Conservation (phyloP, 2,797 vertebrate species). For the Macroramphosus scolopax region DNA sequence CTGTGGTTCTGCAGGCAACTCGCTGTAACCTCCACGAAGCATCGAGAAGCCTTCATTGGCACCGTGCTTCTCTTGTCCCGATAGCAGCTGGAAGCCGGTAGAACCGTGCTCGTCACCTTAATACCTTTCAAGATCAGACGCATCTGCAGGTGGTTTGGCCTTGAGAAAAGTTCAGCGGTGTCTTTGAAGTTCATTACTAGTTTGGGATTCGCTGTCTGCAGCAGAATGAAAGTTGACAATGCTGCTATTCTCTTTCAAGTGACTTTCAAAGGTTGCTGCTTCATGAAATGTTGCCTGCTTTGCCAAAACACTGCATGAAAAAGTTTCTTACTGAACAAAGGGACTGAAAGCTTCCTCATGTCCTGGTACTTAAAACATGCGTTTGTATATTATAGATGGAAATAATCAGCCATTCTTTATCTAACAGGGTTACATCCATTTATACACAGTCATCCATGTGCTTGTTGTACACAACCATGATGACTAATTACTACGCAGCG, state of each 20-base stretch:
- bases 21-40: constrained; percentile 18
- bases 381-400: too few species aligned
- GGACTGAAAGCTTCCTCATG: too few species aligned
- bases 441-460: too few species aligned
- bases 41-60: constrained; percentile 19
- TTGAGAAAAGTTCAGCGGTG: constrained; percentile 1
- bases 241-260: constrained; percentile 1
- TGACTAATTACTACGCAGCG: too few species aligned
- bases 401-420: too few species aligned
- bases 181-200: constrained; percentile 32
- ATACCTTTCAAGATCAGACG: constrained; percentile 24
- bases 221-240: constrained; percentile 23
- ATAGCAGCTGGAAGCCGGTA: constrained; percentile 18
- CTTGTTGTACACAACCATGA: too few species aligned
- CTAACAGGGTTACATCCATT: too few species aligned
- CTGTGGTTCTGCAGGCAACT: neutral
- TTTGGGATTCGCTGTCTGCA: constrained; percentile 23
- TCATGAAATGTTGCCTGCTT: constrained; percentile 8
- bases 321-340: too few species aligned
- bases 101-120: constrained; percentile 5
- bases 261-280: constrained; percentile 7
- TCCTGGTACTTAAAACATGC: neutral
- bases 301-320: constrained; percentile 6
- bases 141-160: constrained; percentile 20
- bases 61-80: constrained; percentile 30